Percentiles rank a stretch among this genome's conserved stretches.
These are phyloP conservation scores for Castor canadensis DNA, from an alignment of 2,113 vertebrate species.

Conservation along the genomic window DNA sequence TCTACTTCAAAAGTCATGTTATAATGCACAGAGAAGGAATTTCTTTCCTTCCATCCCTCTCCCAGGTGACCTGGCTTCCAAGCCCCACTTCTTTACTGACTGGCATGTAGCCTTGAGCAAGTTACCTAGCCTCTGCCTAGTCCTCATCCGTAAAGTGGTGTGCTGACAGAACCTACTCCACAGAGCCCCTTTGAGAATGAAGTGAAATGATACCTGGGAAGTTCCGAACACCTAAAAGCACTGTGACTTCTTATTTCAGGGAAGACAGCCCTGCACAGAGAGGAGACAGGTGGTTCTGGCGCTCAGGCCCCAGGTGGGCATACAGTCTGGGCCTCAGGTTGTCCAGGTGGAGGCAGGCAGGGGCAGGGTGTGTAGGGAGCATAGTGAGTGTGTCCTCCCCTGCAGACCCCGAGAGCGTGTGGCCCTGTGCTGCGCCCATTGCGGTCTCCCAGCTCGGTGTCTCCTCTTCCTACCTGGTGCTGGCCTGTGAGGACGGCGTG, in stretches of 20 bases:
- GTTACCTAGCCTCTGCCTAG: neutral
- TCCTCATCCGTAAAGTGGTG: neutral
- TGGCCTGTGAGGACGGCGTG: slow-evolving; percentile 86
- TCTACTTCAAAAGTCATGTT: neutral
- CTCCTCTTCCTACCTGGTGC: slow-evolving; percentile 84
- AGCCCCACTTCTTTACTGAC: neutral
- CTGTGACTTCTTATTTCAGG: neutral
- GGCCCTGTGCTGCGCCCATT: slow-evolving; percentile 91
- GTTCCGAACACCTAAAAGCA: neutral
- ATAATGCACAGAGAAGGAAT: neutral
- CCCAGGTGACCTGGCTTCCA: neutral
- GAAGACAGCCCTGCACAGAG: neutral
- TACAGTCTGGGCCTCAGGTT: neutral
- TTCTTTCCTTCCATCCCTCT: neutral
- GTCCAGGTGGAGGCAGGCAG: neutral
- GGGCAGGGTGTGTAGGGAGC: neutral
- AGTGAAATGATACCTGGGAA: no score
- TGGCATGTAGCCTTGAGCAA: neutral
- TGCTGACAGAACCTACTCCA: neutral
- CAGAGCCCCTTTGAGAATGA: neutral
- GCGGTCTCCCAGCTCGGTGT: slow-evolving; percentile 83
- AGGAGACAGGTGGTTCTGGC: neutral
- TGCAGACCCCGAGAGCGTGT: slow-evolving; percentile 85
- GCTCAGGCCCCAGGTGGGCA: neutral
- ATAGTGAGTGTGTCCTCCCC: neutral